phyloP scores from a whole-genome alignment of 2,888 invertebrate species.

The Ellobium chinense region DNA sequence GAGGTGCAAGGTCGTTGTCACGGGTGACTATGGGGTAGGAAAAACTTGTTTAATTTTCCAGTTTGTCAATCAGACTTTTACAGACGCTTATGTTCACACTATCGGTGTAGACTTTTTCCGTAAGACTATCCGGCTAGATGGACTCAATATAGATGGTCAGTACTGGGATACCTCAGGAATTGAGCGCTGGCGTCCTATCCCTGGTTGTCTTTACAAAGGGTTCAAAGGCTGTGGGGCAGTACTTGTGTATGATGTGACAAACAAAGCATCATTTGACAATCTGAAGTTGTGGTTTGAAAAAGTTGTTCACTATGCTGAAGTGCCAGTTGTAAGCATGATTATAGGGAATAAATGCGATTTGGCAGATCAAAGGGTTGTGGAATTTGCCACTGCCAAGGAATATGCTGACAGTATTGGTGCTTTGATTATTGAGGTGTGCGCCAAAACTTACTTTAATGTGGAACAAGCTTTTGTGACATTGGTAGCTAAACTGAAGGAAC shows the following conservation, averaged over 20 bases:
- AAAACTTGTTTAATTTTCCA: neutral
- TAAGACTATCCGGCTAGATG: neutral
- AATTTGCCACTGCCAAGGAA: neutral
- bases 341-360: neutral
- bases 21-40: no score
- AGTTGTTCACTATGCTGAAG: neutral
- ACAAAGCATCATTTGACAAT: neutral
- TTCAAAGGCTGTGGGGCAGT: neutral
- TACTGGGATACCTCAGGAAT: neutral
- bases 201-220: neutral
- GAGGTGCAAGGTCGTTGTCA: no score
- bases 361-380: neutral
- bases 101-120: neutral
- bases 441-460: neutral
- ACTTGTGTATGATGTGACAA: neutral
- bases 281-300: neutral
- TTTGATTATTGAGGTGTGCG: neutral
- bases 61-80: neutral
- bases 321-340: neutral
- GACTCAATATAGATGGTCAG: neutral
- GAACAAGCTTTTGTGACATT: neutral
- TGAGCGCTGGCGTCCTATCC: neutral
- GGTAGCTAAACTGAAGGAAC: no score
- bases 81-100: neutral
- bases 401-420: neutral